phyloP scores from a whole-genome alignment of 2,113 vertebrate genomes.

The Brienomyrus longianalis region DNA sequence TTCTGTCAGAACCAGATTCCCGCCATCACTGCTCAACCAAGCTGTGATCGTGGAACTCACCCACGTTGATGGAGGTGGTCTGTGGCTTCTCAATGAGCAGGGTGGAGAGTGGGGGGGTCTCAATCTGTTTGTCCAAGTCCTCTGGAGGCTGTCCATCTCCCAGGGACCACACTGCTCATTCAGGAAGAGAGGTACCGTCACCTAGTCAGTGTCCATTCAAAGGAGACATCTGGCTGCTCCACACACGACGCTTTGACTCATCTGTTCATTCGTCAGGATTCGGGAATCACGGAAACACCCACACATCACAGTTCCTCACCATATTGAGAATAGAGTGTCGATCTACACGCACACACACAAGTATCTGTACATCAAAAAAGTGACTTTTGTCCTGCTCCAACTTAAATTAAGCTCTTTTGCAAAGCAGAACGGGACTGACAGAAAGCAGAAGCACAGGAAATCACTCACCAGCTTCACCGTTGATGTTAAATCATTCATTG shows the following conservation, averaged over 20 bases:
- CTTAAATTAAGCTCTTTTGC: slow-evolving; percentile 37
- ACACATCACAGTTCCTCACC: not conserved
- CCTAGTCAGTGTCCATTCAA: slow-evolving; percentile 9
- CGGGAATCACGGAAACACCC: not conserved
- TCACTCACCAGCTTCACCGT: not conserved
- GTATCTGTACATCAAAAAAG: slow-evolving; percentile 5
- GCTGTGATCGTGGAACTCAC: slow-evolving; percentile 64
- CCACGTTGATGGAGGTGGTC: slow-evolving; percentile 71
- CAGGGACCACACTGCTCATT: slow-evolving; percentile 76
- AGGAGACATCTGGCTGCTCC: slow-evolving; percentile 14
- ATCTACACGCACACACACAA: slow-evolving; percentile 26
- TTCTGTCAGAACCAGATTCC: not conserved
- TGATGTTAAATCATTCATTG: not conserved
- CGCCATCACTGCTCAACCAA: not conserved
- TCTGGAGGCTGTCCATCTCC: slow-evolving; percentile 75
- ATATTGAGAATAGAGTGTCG: not conserved
- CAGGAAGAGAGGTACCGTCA: slow-evolving; percentile 36
- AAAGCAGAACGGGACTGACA: slow-evolving; percentile 48
- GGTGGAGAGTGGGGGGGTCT: slow-evolving; percentile 68
- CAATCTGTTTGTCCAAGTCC: slow-evolving; percentile 72
- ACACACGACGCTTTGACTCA: slow-evolving; percentile 11
- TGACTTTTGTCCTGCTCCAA: slow-evolving; percentile 20
- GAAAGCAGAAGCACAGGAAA: slow-evolving; percentile 14
- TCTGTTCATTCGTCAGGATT: slow-evolving; percentile 21
- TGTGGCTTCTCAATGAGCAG: slow-evolving; percentile 84